Evolutionary conservation across 2,113 vertebrate species (phyloP), one percentile per base, ranked within the genome.

Genomic region (Globicephala melas): DNA sequence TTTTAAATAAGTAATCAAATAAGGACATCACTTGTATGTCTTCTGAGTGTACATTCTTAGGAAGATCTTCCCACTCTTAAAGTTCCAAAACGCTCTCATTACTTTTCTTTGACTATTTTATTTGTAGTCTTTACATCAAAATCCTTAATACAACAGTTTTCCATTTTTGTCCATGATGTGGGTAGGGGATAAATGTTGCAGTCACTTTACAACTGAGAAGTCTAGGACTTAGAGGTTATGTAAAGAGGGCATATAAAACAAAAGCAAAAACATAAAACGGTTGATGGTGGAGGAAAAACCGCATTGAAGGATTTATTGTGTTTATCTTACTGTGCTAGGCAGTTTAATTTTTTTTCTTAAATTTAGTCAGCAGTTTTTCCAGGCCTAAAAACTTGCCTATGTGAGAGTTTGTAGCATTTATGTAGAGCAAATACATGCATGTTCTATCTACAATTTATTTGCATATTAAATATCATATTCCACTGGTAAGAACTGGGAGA

Each of bases 341-440:
- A 88, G 25, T 85, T 70, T 92, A 41, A 26, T 47, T 26, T 60
- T 96, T 96, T 96, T 79, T 68, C 70, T 20, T 73, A n/a, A 79
- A 82, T 60, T 88, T 93, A 84, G 33, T 47, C 26, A 50, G 2
- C 17, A 83, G 25, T 15, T 17, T 79, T 88, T 95, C 41, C 55
- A 15, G 21, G 20, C 38, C 60, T 76, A 14, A 92, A 89, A 88
- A 87, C 25, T 63, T 62, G 11, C 70, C 21, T 36, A 60, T 25
- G 3, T 60, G 23, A 38, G 11, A 70, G 2, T 60, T 47, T 31
- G 1, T 62, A 74, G 23, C 6, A 18, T 50, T 62, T 60, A 62
- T 5, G 5, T 55, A 62, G 0, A 88, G 8, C 38, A 89, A 44
- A 91, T 15, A 10, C 3, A 11, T 38, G 3, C 7, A 65, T 70